A percentile compares a stretch with the other conserved stretches of the same genome.
Conservation (phyloP, 2,113 vertebrate genomes). For the Morphnarchus princeps region DNA sequence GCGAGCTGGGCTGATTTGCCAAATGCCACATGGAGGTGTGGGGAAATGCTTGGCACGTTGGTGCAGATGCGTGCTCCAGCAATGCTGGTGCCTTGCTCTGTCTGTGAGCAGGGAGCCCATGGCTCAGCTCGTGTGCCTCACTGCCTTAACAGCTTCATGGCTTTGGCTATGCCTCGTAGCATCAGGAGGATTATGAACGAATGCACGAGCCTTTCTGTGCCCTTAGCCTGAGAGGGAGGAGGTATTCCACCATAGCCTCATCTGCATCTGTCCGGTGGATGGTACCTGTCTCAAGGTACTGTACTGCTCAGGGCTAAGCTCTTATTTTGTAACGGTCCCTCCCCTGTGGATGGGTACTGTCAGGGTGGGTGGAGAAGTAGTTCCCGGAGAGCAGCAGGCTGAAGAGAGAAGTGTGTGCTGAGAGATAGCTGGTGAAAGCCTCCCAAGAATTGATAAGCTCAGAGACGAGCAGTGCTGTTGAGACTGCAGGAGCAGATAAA, state of each 20-base stretch:
- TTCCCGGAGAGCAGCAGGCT: not conserved
- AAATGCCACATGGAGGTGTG: not conserved
- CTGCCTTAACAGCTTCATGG: rapidly evolving
- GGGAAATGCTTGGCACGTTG: not conserved
- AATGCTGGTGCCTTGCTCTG: not conserved
- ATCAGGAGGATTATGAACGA: rapidly evolving
- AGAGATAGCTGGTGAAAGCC: not conserved
- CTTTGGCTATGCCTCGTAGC: not conserved
- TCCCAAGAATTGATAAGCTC: not conserved
- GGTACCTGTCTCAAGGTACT: not conserved
- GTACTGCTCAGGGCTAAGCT: not conserved
- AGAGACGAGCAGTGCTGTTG: not conserved
- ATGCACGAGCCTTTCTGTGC: not conserved
- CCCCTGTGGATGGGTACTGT: rapidly evolving
- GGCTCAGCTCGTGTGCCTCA: not conserved
- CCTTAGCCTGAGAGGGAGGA: not conserved
- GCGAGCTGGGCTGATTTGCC: no score
- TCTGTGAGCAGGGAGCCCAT: not conserved
- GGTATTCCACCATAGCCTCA: not conserved
- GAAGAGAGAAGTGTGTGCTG: not conserved
- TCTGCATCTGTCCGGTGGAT: no score
- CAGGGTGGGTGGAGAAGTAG: not conserved
- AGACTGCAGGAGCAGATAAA: not conserved
- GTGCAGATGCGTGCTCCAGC: rapidly evolving
- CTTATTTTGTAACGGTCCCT: not conserved